phyloP scores from a whole-genome alignment of 2,113 vertebrate genomes.

The Otis tarda region DNA sequence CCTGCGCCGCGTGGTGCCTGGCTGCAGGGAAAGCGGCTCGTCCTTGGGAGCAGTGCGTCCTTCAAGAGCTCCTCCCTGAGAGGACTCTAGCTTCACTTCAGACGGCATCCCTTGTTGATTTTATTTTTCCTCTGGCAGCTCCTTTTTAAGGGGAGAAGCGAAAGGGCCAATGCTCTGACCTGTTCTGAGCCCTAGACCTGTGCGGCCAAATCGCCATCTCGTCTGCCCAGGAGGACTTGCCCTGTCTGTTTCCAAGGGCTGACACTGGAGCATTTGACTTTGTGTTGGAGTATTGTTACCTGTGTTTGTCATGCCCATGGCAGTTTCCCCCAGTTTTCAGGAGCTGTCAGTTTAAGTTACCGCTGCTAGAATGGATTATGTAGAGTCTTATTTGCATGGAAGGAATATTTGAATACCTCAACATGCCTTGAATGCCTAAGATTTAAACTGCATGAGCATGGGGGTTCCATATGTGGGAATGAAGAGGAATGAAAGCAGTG shows the following conservation, averaged over 20 bases:
- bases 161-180: neutral
- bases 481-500: neutral
- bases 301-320: neutral
- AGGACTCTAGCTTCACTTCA: neutral
- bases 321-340: neutral
- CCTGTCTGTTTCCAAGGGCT: neutral
- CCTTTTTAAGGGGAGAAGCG: neutral
- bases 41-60: too few relatives aligned
- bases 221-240: neutral
- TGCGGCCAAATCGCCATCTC: neutral
- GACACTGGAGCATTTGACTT: neutral
- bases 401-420: constrained; percentile 11
- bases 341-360: constrained; percentile 35
- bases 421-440: neutral
- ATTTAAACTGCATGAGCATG: neutral
- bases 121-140: neutral
- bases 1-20: rapidly evolving
- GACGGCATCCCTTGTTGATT: neutral
- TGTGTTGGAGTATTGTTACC: neutral
- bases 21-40: neutral
- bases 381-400: constrained; percentile 4
- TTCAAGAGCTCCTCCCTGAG: neutral
- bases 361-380: neutral
- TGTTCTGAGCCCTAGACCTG: neutral
- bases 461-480: neutral